Conservation (phyloP, 1,140 invertebrate species). For the Hesperophylax magnus region DNA sequence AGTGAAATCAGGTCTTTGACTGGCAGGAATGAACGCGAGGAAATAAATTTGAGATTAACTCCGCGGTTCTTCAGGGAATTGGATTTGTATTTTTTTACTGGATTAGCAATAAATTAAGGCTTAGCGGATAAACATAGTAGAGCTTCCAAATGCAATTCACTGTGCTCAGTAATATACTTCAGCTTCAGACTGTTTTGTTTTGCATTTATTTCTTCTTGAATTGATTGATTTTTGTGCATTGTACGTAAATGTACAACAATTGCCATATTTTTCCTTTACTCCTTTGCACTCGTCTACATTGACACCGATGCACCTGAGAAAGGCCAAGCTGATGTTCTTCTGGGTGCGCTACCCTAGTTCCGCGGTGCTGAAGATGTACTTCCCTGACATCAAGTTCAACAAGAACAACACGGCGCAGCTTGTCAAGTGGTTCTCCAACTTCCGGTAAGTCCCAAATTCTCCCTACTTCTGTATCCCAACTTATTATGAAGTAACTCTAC, state of each 20-base stretch:
- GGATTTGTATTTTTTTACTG: constrained; percentile 44
- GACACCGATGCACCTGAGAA: constrained; percentile 99
- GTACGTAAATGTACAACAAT: no score
- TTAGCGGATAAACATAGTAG: constrained; percentile 29
- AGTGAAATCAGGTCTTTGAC: constrained; percentile 36
- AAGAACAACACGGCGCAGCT: constrained; percentile 99
- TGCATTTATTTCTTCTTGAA: no score
- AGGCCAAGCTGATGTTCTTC: constrained; percentile 99
- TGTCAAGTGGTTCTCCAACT: constrained; percentile 99
- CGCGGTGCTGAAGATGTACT: constrained; percentile 99
- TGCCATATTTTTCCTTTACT: constrained; percentile 76
- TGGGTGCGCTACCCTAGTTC: constrained; percentile 99
- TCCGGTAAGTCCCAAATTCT: constrained; percentile 84
- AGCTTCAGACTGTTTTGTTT: no score
- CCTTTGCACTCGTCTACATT: constrained; percentile 92
- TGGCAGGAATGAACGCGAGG: constrained; percentile 6
- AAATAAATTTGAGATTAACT: constrained; percentile 42
- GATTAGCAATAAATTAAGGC: constrained; percentile 37
- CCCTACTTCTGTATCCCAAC: no score
- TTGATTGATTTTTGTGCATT: no score
- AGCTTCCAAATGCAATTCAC: constrained; percentile 32
- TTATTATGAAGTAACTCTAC: no score
- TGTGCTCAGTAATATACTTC: no score
- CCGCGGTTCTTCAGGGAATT: constrained; percentile 36
- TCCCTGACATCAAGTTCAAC: constrained; percentile 99